Base-by-base conservation (phyloP, 1,140 invertebrate genomes). In the Melipona quadrifasciata region DNA sequence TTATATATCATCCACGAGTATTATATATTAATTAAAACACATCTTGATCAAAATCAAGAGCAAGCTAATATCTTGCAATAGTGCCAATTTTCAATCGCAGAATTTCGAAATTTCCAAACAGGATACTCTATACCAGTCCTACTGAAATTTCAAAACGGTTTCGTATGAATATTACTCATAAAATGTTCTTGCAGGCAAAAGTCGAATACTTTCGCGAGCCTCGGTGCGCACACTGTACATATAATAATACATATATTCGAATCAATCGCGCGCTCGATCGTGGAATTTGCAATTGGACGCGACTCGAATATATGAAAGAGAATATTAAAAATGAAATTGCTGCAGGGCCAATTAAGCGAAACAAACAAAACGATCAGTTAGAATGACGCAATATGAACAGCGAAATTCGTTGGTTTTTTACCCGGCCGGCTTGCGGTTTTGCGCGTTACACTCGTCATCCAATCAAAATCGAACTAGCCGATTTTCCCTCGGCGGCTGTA, bases 371-470 rank as follows among this genome's bases (percentile, higher is more conserved):
- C 24, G 17, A 10, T 1, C 5, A 19, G 16, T 27, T 16, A 0
- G 47, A n/a, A 55, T 16, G 27, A 78, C 65, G 78, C 27, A 5
- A 16, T 57, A 31, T 4, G 6, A 11, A 2, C 47, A 6, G 55
- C 14, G 57, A 74, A 81, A 74, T 55, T 64, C 34, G 34, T 39
- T 1, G 34, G 34, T 47, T 80, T 67, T 68, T 72, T 72, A 11
- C 16, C n/a, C 2, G 11, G 10, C 10, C 24, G 17, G 27, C 5
- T 57, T 11, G 80, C 72, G 51, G 73, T 76, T 55, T 53, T n/a
- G 31, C 75, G 82, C 67, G 64, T 78, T 51, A 78, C 71, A 10
- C 31, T 65, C 19, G 57, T 31, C 53, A 27, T 39, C n/a, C 51
- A 0, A 57, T 61, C 61, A 51, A 68, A n/a, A 67, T 27, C 6